Evolutionary conservation across 2,113 vertebrate genomes (phyloP), one percentile per base, ranked within the genome.

Genomic region (Microcebus murinus): DNA sequence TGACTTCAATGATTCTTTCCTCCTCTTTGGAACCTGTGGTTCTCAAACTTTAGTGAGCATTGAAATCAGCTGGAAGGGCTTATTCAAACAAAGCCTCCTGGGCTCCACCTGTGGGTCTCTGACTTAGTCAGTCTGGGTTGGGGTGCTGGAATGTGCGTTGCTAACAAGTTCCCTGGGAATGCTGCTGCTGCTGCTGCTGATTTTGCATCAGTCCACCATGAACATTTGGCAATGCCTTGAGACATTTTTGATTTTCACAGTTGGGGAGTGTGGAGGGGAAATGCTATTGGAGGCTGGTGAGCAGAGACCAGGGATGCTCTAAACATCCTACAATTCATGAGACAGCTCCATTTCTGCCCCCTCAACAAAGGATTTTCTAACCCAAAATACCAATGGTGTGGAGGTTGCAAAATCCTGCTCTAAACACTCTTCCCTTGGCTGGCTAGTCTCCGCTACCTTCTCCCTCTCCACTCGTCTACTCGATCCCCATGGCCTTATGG

Each of bases 401-500:
- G 39, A 76, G 29, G 25, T 68, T 83, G 21, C 80, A 74, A 59
- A 91, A 17, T 2, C 3, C 13, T 55, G 27, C 36, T 76, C 50
- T 79, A 3, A 55, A 80, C 34, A 85, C 23, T 45, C 25, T 70
- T 50, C 36, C 68, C 59, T 20, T n/a, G 42, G 1, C 14, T 57
- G 17, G 42, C 65, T 70, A 2, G 17, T 61, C 23, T 92, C 90
- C 48, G 15, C 4, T 83, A 8, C 48, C 13, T 15, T 55, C 65
- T 73, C n/a, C 14, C 45, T 91, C 61, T 87, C 57, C 10, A 9
- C 34, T 89, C 27, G 67, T 29, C n/a, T 39, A 73, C 12, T 50
- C 1, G 0, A 8, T 36, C 17, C 21, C 25, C 15, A 0, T 4
- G n/a, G 34, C 31, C 36, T 31, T 42, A 34, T 10, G 23, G 20